These are phyloP conservation scores for Heliocidaris tuberculata DNA, from an alignment of 35 echinoderm and acorn worm species.

Conservation along the genomic window DNA sequence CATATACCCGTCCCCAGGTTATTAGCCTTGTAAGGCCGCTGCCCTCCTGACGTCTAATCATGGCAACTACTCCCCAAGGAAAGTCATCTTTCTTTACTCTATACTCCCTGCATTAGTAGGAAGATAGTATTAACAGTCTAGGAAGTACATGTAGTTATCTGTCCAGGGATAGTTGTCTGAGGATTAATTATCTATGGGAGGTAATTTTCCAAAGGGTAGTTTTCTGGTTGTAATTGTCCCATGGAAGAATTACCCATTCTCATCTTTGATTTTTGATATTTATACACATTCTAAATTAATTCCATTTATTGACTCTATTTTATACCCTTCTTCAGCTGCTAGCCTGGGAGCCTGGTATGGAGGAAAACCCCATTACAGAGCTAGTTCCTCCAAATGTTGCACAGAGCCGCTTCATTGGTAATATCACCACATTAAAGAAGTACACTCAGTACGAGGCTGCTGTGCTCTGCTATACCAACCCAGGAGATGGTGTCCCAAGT, in stretches of 20 bases:
- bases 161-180: too few relatives aligned
- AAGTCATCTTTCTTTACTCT: too few relatives aligned
- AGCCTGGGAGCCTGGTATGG: conserved; percentile 54
- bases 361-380: conserved; percentile 45
- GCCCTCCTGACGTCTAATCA: too few relatives aligned
- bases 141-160: too few relatives aligned
- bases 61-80: too few relatives aligned
- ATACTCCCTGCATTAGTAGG: too few relatives aligned
- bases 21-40: too few relatives aligned
- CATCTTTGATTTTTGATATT: background rate
- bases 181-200: too few relatives aligned
- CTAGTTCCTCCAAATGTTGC: conserved; percentile 47
- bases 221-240: too few relatives aligned
- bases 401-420: conserved; percentile 18
- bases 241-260: background rate
- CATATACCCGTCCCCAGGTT: too few relatives aligned
- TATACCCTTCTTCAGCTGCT: conserved; percentile 56
- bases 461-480: conserved; percentile 85
- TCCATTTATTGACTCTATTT: background rate
- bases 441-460: conserved; percentile 74
- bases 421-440: conserved; percentile 78
- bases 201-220: too few relatives aligned
- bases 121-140: too few relatives aligned
- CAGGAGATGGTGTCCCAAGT: conserved; percentile 79
- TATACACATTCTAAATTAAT: background rate